Percentiles rank a stretch among this genome's conserved stretches.
These are phyloP conservation scores for Myotis vivesi DNA, from an alignment of 2,797 vertebrate species.

Conservation along the genomic window DNA sequence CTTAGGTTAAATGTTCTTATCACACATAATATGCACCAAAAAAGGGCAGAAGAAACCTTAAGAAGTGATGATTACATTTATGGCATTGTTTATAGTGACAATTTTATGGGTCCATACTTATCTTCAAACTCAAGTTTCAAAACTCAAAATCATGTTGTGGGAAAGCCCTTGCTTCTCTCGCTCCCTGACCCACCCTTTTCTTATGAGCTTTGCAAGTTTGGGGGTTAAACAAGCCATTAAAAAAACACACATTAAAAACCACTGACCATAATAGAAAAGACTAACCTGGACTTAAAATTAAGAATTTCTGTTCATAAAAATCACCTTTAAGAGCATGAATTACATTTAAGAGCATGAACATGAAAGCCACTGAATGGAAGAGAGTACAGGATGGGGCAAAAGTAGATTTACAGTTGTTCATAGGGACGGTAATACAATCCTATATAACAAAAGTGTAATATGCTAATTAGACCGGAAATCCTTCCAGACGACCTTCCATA, in stretches of 20 bases:
- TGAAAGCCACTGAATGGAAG: background rate
- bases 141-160: background rate
- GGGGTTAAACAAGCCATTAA: background rate
- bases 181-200: no score
- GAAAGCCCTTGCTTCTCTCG: background rate
- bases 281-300: background rate
- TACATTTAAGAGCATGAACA: background rate
- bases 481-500: no score
- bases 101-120: background rate
- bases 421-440: background rate
- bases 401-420: background rate
- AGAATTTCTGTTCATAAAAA: slow-evolving; percentile 29
- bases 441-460: no score
- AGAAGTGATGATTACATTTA: background rate
- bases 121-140: background rate
- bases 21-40: background rate
- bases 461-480: no score
- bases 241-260: background rate
- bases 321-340: background rate
- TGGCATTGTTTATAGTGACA: background rate
- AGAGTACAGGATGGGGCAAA: background rate
- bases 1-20: background rate
- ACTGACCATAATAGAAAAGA: background rate
- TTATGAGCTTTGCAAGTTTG: background rate
- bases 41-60: background rate